phyloP scores from a whole-genome alignment of 2,113 vertebrate species.

The Penelope pileata region DNA sequence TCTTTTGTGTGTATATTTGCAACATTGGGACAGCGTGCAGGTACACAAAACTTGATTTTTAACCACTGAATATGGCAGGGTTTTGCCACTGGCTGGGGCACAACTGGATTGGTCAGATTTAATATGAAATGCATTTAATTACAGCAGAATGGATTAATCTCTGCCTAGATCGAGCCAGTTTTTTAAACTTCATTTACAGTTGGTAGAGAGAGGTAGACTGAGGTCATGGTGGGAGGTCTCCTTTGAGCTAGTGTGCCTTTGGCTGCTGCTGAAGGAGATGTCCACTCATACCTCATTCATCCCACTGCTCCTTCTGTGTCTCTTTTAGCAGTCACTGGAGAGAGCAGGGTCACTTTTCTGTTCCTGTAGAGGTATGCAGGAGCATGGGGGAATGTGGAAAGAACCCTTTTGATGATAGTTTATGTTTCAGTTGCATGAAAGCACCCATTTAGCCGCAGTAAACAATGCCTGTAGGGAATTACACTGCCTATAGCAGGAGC shows the following conservation, averaged over 20 bases:
- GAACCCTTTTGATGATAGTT: not conserved
- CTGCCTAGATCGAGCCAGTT: not conserved
- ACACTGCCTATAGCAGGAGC: not conserved
- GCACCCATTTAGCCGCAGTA: not conserved
- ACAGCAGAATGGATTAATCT: not conserved
- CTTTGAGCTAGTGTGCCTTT: not conserved
- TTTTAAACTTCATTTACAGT: not conserved
- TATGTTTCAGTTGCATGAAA: constrained; percentile 2
- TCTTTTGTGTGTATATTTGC: not conserved
- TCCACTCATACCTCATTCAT: not conserved
- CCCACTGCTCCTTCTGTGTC: not conserved
- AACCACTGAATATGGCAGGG: not conserved
- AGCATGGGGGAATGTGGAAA: not conserved
- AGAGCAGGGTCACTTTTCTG: not conserved
- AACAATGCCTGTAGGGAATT: not conserved
- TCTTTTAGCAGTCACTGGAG: not conserved
- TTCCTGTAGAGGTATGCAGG: not conserved
- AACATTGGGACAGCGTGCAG: fast-evolving
- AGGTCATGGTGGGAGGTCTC: not conserved
- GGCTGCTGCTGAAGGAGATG: not conserved
- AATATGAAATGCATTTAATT: not conserved
- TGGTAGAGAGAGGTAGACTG: not conserved
- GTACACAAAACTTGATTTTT: not conserved
- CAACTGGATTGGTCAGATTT: not conserved
- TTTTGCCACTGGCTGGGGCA: not conserved